Evolutionary conservation across 92 coral and sea anemone genomes (phyloP).

Genomic region (Epizoanthus ramosus): DNA sequence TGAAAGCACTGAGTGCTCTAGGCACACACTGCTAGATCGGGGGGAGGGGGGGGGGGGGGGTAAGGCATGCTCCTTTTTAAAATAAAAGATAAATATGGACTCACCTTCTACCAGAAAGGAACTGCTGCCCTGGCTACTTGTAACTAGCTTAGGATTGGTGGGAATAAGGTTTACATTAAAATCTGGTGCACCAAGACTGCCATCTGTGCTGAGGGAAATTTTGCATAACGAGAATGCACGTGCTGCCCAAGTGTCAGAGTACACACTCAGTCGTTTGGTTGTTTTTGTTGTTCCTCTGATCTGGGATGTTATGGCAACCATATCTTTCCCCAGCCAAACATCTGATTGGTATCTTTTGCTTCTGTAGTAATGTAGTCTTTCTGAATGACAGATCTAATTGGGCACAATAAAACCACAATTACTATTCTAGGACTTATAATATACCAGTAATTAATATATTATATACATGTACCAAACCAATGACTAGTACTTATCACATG

Average conservation of each 20-base stretch:
- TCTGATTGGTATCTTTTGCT: constrained; percentile 53
- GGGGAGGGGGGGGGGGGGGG: too few relatives aligned
- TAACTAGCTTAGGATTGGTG: constrained; percentile 33
- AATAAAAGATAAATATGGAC: neutral
- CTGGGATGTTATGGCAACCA: constrained; percentile 57
- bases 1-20: too few relatives aligned
- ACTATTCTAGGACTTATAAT: too few relatives aligned
- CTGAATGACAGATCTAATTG: constrained; percentile 63
- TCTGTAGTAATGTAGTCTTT: constrained; percentile 72
- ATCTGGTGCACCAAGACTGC: constrained; percentile 58
- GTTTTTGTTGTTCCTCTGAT: constrained; percentile 54
- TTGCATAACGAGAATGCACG: constrained; percentile 71
- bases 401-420: neutral
- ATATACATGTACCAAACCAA: too few relatives aligned
- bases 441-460: too few relatives aligned
- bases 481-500: too few relatives aligned
- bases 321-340: constrained; percentile 69
- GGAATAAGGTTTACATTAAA: constrained; percentile 62
- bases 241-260: constrained; percentile 41
- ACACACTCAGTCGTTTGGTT: constrained; percentile 53
- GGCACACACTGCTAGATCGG: too few relatives aligned
- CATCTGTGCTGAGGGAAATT: constrained; percentile 62
- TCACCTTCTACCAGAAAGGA: constrained; percentile 77
- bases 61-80: too few relatives aligned
- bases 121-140: neutral